Evolutionary conservation across 2,797 vertebrate species (phyloP).

Genomic region (Cryptoprocta ferox): DNA sequence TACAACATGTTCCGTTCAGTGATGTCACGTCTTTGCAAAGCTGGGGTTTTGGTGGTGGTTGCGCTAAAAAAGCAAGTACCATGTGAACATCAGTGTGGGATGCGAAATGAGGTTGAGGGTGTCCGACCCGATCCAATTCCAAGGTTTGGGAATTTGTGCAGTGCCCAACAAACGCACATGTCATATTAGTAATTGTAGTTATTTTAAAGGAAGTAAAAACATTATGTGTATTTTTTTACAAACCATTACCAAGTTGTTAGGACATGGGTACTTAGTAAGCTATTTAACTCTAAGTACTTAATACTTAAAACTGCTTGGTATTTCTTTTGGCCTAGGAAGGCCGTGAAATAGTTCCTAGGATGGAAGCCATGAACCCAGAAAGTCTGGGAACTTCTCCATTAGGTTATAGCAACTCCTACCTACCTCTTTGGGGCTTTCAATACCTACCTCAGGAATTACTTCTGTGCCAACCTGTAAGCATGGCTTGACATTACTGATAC

Average conservation of each 20-base stretch:
- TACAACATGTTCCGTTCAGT: not conserved
- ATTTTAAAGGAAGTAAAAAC: slow-evolving; percentile 17
- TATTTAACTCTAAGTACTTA: not conserved
- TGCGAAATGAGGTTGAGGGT: not conserved
- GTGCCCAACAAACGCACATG: not conserved
- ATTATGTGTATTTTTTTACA: not conserved
- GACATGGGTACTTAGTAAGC: not conserved
- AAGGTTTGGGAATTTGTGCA: not conserved
- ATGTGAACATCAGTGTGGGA: not conserved
- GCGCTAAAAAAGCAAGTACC: not conserved
- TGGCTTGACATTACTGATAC: not conserved
- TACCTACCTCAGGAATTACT: not conserved
- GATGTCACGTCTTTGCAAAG: not conserved
- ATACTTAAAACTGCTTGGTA: not conserved
- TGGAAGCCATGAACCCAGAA: not conserved
- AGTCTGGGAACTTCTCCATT: not conserved
- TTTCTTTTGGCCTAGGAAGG: not conserved
- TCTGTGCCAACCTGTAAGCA: not conserved
- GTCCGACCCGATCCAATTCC: rapidly evolving
- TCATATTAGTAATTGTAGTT: not conserved
- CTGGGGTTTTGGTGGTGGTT: too few relatives aligned
- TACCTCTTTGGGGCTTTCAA: not conserved
- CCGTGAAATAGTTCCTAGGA: not conserved
- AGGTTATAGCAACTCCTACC: too few relatives aligned
- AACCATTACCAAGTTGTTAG: not conserved